Percentiles rank a stretch among this genome's conserved stretches.
Evolutionary conservation across 2,797 vertebrate species (phyloP).

Genomic region (Carcharodon carcharias): DNA sequence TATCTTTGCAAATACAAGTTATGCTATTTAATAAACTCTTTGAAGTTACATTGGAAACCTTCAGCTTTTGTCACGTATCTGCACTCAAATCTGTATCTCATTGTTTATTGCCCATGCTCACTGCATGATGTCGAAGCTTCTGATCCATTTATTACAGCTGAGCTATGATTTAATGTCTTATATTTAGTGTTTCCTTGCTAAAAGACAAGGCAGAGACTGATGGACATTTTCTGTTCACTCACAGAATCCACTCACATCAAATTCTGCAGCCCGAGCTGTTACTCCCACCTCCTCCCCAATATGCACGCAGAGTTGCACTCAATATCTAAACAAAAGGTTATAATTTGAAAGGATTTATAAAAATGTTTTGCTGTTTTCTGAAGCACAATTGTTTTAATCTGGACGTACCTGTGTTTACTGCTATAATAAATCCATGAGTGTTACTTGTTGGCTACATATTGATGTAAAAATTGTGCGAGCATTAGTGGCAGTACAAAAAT

Average conservation of each 20-base stretch:
- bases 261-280: neutral
- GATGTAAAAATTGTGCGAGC: neutral
- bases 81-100: neutral
- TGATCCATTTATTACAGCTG: neutral
- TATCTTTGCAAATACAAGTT: neutral
- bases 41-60: neutral
- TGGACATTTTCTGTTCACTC: neutral
- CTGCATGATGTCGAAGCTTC: neutral
- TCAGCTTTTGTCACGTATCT: neutral
- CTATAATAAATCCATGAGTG: neutral
- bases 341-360: neutral
- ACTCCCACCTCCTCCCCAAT: neutral
- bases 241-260: neutral
- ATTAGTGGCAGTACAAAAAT: neutral
- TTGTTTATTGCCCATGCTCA: neutral
- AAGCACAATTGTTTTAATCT: neutral
- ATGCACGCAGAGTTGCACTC: neutral
- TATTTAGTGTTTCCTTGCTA: neutral
- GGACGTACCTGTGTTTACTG: neutral
- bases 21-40: neutral
- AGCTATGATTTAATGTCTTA: neutral
- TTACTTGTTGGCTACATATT: neutral
- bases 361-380: neutral
- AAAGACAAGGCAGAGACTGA: neutral
- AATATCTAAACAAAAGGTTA: neutral